These are phyloP conservation scores for Nannobrachium achirus DNA, from an alignment of 2,113 vertebrate species.

Conservation along the genomic window DNA sequence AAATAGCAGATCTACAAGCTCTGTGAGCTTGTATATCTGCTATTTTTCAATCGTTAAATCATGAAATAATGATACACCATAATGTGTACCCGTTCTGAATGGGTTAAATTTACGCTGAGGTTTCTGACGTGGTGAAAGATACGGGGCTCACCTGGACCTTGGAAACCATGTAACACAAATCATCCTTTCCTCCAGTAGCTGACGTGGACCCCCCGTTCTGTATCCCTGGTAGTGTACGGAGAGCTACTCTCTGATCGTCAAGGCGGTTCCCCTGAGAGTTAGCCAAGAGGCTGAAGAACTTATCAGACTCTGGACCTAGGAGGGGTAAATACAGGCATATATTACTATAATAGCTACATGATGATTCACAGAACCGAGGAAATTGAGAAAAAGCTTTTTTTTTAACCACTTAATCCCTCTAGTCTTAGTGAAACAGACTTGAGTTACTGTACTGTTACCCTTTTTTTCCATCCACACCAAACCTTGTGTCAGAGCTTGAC, in stretches of 20 bases:
- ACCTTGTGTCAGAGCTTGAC: too few species aligned
- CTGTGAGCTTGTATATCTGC: too few species aligned
- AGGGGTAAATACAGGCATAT: constrained; percentile 1
- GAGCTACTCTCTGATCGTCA: constrained; percentile 83
- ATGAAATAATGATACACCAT: too few species aligned
- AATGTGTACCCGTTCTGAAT: too few species aligned
- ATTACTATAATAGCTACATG: not conserved
- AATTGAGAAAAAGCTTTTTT: too few species aligned
- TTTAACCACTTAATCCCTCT: too few species aligned
- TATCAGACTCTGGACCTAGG: constrained; percentile 77
- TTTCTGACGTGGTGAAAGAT: not conserved
- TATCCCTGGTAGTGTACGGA: constrained; percentile 80
- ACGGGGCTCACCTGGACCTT: constrained; percentile 62
- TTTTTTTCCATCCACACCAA: too few species aligned
- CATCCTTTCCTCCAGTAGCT: constrained; percentile 42
- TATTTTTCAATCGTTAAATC: too few species aligned
- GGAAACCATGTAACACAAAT: constrained; percentile 73
- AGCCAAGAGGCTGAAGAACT: constrained; percentile 81
- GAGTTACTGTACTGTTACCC: too few species aligned
- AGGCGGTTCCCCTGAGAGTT: constrained; percentile 81
- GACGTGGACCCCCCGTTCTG: constrained; percentile 70
- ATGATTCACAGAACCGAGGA: not conserved
- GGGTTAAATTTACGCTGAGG: too few species aligned
- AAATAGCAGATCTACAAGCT: too few species aligned
- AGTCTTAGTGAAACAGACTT: too few species aligned